A percentile compares a stretch with the other conserved stretches of the same genome.
Conservation (phyloP, 2,113 vertebrate genomes). For the Aegypius monachus region DNA sequence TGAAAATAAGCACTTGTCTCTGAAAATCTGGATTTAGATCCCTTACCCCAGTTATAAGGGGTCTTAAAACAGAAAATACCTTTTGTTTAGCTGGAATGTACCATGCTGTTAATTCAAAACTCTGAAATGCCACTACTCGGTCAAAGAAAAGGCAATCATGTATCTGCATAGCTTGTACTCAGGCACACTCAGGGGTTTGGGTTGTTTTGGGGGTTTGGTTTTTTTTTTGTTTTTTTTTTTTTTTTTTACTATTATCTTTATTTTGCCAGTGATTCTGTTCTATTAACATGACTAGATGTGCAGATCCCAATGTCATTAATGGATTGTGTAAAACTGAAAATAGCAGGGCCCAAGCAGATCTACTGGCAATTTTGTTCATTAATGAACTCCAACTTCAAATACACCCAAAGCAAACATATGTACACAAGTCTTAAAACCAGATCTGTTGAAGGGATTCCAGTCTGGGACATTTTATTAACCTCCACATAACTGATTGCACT, state of each 20-base stretch:
- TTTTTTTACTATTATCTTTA: not conserved
- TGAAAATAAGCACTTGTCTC: not conserved
- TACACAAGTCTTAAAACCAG: not conserved
- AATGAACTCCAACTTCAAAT: not conserved
- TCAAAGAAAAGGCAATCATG: not conserved
- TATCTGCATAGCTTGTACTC: not conserved
- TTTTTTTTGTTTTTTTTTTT: not conserved
- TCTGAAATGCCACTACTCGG: not conserved
- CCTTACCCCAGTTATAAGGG: not conserved
- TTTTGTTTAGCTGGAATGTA: not conserved
- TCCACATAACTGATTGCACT: not conserved
- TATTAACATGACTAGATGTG: not conserved
- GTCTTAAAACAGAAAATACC: not conserved
- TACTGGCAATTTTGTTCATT: not conserved
- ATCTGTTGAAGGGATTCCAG: constrained; percentile 7
- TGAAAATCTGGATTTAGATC: not conserved
- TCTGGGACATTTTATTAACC: not conserved
- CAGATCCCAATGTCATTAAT: not conserved
- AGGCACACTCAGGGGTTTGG: not conserved
- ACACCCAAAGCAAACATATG: not conserved
- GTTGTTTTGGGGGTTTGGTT: too few species aligned
- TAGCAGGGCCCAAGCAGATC: not conserved
- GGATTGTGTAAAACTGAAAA: not conserved
- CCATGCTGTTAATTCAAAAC: not conserved
- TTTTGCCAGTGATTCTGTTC: not conserved